These are phyloP conservation scores for Xyrichtys novacula DNA, from an alignment of 2,797 vertebrate genomes.

Conservation along the genomic window DNA sequence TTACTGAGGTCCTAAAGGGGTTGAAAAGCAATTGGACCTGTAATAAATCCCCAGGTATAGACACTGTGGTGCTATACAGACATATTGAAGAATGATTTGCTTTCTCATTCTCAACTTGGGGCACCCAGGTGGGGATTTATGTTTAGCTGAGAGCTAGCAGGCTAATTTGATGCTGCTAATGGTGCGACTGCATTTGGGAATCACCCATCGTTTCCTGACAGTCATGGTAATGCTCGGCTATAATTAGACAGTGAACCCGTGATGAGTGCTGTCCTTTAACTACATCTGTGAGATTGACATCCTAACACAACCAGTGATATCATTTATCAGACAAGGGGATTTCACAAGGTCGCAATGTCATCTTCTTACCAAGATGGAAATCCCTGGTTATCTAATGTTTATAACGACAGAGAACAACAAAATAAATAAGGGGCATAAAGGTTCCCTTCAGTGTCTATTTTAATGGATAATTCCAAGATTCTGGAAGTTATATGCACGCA, in stretches of 20 bases:
- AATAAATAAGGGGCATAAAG: not conserved
- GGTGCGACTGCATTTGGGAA: conserved; percentile 61
- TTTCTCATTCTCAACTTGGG: conserved; percentile 50
- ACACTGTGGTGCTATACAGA: conserved; percentile 42
- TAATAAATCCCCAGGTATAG: conserved; percentile 48
- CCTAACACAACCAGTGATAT: conserved; percentile 48
- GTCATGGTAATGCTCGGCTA: conserved; percentile 65
- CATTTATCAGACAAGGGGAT: conserved; percentile 59
- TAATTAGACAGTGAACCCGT: conserved; percentile 76
- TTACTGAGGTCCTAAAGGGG: conserved; percentile 56
- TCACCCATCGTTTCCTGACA: conserved; percentile 70
- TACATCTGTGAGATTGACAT: conserved; percentile 61
- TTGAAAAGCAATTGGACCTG: conserved; percentile 47
- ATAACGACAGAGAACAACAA: not conserved
- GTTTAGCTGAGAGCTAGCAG: conserved; percentile 61
- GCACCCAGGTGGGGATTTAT: conserved; percentile 66
- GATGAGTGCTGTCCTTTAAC: conserved; percentile 61
- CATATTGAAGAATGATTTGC: conserved; percentile 58
- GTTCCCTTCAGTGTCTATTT: not conserved
- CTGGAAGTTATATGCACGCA: conserved; percentile 6
- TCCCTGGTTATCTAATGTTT: conserved; percentile 23
- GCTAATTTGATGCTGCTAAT: conserved; percentile 66
- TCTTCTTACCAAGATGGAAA: conserved; percentile 42
- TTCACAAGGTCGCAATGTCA: conserved; percentile 57
- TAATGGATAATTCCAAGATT: conserved; percentile 6